A percentile compares a stretch with the other conserved stretches of the same genome.
These are phyloP conservation scores for Myotis daubentonii DNA, from an alignment of 2,797 vertebrate species.

Conservation along the genomic window DNA sequence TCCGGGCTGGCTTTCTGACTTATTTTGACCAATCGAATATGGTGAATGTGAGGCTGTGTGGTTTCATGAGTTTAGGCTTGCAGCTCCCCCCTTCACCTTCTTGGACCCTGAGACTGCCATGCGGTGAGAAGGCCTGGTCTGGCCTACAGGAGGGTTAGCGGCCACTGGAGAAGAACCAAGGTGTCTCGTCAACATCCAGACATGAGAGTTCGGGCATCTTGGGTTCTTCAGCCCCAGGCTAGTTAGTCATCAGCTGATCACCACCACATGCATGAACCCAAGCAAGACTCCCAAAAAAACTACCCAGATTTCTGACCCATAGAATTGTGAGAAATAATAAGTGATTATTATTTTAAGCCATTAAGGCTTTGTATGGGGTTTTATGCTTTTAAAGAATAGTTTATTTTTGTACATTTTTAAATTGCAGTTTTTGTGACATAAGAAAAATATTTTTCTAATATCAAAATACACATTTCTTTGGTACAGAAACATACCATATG, in stretches of 20 bases:
- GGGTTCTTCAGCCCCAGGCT: background rate
- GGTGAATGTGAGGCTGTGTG: background rate
- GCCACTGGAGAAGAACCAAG: background rate
- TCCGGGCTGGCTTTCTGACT: background rate
- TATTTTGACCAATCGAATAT: background rate
- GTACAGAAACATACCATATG: slow-evolving; percentile 29
- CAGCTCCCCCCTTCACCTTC: background rate
- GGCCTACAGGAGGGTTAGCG: background rate
- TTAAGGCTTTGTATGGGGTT: background rate
- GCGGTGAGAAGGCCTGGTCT: background rate
- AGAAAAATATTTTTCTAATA: slow-evolving; percentile 55
- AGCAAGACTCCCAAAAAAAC: background rate
- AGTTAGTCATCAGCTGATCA: background rate
- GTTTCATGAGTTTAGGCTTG: background rate
- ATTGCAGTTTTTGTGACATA: slow-evolving; percentile 15
- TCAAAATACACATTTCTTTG: slow-evolving; percentile 57
- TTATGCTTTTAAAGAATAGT: slow-evolving; percentile 25
- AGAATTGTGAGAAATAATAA: background rate
- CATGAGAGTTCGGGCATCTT: background rate
- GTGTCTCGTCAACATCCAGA: background rate
- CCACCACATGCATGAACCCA: background rate
- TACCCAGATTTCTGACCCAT: background rate
- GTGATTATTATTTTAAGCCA: background rate
- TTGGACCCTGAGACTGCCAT: background rate
- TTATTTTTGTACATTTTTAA: slow-evolving; percentile 55